These are phyloP conservation scores for Erebia aethiops DNA, from an alignment of 2,888 invertebrate genomes.

Conservation along the genomic window DNA sequence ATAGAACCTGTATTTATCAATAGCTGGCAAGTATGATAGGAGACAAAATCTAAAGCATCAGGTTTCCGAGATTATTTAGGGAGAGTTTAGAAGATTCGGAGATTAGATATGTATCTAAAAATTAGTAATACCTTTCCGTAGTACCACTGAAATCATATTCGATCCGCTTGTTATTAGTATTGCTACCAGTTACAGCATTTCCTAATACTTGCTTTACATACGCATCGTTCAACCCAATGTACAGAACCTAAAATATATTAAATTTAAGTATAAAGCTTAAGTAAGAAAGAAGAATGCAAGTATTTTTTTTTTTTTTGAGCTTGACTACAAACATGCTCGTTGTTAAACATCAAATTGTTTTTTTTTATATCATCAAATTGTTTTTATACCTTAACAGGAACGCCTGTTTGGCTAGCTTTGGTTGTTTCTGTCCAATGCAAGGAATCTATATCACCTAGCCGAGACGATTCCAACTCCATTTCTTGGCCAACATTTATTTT, in stretches of 20 bases:
- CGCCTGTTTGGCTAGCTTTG: slow-evolving; percentile 41
- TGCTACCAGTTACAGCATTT: slow-evolving; percentile 30
- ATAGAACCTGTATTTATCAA: no score
- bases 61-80: no score
- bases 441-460: slow-evolving; percentile 51
- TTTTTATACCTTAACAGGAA: slow-evolving; percentile 49
- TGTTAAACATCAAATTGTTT: no score
- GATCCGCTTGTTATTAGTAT: slow-evolving; percentile 34
- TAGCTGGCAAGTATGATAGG: no score
- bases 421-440: slow-evolving; percentile 54
- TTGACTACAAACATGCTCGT: no score
- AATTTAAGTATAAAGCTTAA: not conserved
- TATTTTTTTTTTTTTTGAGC: no score
- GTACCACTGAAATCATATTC: slow-evolving; percentile 64
- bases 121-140: slow-evolving; percentile 49
- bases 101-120: not conserved
- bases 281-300: no score
- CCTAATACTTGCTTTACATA: slow-evolving; percentile 51
- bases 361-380: no score
- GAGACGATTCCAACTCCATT: slow-evolving; percentile 44
- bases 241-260: slow-evolving; percentile 56
- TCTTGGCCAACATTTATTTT: slow-evolving; percentile 23
- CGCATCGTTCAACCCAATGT: slow-evolving; percentile 50
- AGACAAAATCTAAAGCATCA: no score
- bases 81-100: no score